Conservation (phyloP, 1,140 invertebrate species). For the Apis dorsata region DNA sequence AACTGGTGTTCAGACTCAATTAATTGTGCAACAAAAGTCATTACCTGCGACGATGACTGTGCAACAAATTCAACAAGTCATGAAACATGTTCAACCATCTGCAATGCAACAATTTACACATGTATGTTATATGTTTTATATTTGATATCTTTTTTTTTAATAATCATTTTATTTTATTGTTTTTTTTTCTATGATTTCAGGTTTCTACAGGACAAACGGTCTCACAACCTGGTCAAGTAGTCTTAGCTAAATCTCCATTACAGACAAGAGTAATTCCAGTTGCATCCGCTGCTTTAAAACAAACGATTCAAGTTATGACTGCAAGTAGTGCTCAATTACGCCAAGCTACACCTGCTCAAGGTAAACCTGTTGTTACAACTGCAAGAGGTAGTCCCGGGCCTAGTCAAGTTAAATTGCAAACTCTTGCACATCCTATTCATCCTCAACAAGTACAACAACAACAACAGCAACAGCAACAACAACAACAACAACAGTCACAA, state of each 20-base stretch:
- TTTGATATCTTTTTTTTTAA: background rate
- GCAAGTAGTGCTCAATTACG: slow-evolving; percentile 75
- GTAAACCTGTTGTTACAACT: slow-evolving; percentile 75
- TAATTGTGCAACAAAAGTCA: slow-evolving; percentile 85
- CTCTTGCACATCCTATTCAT: slow-evolving; percentile 71
- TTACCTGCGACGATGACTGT: slow-evolving; percentile 85
- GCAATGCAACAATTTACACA: slow-evolving; percentile 80
- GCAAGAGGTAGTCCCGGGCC: slow-evolving; percentile 75
- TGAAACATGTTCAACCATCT: slow-evolving; percentile 83
- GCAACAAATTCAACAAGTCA: slow-evolving; percentile 89
- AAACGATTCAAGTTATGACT: slow-evolving; percentile 82
- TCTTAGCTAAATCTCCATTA: slow-evolving; percentile 76
- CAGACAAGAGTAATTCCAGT: slow-evolving; percentile 81
- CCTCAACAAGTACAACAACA: slow-evolving; percentile 64
- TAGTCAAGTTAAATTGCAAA: slow-evolving; percentile 77
- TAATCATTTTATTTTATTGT: background rate
- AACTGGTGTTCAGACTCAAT: slow-evolving; percentile 80
- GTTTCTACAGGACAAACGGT: slow-evolving; percentile 72
- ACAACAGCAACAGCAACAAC: slow-evolving; percentile 59
- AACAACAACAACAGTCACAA: slow-evolving; percentile 60
- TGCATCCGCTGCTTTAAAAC: slow-evolving; percentile 77
- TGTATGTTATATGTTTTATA: slow-evolving; percentile 62
- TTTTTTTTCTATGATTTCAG: slow-evolving; percentile 45
- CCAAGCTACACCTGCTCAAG: slow-evolving; percentile 73
- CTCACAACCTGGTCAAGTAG: slow-evolving; percentile 76